phyloP scores from a whole-genome alignment of 1,140 invertebrate genomes.

The Drosophila repletoides region DNA sequence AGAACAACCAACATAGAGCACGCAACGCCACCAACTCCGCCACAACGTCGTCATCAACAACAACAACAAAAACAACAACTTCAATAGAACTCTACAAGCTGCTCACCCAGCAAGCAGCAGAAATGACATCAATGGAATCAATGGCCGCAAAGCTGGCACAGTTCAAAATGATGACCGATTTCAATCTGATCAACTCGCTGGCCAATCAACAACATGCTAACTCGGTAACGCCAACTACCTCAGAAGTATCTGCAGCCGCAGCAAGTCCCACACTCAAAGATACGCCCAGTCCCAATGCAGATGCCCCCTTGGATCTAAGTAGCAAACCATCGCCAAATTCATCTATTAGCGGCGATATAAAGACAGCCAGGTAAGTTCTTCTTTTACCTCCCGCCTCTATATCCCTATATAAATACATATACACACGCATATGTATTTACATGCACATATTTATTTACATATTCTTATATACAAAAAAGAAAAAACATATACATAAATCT shows the following conservation, averaged over 20 bases:
- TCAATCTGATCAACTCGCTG: conserved; percentile 65
- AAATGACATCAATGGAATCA: conserved; percentile 82
- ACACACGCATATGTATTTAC: conserved; percentile 3
- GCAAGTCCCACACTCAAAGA: conserved; percentile 82
- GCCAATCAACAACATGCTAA: conserved; percentile 57
- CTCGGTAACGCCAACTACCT: conserved; percentile 80
- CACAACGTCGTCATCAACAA: conserved; percentile 15
- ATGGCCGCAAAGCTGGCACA: conserved; percentile 77
- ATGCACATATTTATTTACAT: background rate
- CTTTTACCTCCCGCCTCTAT: background rate
- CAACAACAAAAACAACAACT: conserved; percentile 26
- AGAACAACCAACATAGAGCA: conserved; percentile 24
- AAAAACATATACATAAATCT: conserved; percentile 47
- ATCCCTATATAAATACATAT: background rate
- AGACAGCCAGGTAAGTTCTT: conserved; percentile 69
- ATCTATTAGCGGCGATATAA: conserved; percentile 77
- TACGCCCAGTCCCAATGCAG: conserved; percentile 84
- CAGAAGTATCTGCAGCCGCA: conserved; percentile 74
- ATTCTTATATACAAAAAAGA: conserved; percentile 5
- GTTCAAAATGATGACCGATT: conserved; percentile 55
- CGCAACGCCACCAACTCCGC: conserved; percentile 26
- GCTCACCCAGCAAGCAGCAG: conserved; percentile 59
- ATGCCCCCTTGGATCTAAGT: conserved; percentile 89
- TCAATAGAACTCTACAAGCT: conserved; percentile 65
- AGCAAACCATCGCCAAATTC: conserved; percentile 85